Evolutionary conservation across 1,140 invertebrate species (phyloP).

Genomic region (Hylaeus volcanicus): DNA sequence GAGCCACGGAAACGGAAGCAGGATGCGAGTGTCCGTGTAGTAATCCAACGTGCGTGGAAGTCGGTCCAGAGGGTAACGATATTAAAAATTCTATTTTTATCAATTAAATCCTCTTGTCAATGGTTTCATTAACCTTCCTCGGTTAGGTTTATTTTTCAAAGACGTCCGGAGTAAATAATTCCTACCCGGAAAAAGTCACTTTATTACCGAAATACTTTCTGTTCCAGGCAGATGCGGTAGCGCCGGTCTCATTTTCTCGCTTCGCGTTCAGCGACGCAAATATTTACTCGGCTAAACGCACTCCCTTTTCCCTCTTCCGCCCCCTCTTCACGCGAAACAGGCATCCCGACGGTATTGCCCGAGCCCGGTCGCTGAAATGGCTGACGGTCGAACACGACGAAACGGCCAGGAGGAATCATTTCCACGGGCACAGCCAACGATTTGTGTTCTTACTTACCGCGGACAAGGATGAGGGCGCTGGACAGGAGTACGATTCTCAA

Average conservation of each 20-base stretch:
- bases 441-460: conserved; percentile 74
- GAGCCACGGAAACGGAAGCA: background rate
- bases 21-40: background rate
- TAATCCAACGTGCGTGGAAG: too few relatives aligned
- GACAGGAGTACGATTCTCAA: conserved; percentile 76
- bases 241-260: conserved; percentile 38
- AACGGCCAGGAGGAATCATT: conserved; percentile 33
- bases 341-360: background rate
- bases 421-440: conserved; percentile 11
- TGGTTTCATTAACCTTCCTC: too few relatives aligned
- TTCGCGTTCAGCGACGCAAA: conserved; percentile 36
- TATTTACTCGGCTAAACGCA: conserved; percentile 46
- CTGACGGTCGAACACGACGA: conserved; percentile 30
- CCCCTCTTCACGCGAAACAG: background rate
- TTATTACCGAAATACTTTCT: conserved; percentile 18
- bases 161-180: background rate
- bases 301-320: background rate
- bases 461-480: conserved; percentile 78
- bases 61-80: background rate
- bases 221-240: background rate
- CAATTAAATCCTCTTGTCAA: too few relatives aligned
- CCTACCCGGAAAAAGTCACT: background rate
- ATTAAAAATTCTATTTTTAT: conserved; percentile 9
- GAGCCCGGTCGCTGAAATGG: conserved; percentile 24
- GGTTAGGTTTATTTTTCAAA: too few relatives aligned